Evolutionary conservation across 2,113 vertebrate genomes (phyloP).

Genomic region (Pollimyrus isidori): DNA sequence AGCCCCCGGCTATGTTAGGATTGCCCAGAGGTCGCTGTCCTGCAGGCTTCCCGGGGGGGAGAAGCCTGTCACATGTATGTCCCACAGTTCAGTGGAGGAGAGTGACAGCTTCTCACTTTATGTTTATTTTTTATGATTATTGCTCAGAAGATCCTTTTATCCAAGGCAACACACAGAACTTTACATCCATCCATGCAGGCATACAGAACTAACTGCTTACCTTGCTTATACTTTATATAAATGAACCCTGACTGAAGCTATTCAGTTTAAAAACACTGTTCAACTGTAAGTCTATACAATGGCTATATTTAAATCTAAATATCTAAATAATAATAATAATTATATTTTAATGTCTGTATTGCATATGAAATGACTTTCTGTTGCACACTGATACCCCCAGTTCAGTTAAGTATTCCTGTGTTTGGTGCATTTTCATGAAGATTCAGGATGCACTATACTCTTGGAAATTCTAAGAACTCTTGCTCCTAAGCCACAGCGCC

Average conservation of each 20-base stretch:
- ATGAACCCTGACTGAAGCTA: not conserved
- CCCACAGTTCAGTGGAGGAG: not conserved
- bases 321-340: not conserved
- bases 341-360: not conserved
- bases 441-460: not conserved
- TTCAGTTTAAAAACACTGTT: not conserved
- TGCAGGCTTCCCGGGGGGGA: not conserved
- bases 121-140: not conserved
- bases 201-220: not conserved
- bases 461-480: not conserved
- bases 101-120: not conserved
- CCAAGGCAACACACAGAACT: not conserved
- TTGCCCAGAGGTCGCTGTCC: not conserved
- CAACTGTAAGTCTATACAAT: not conserved
- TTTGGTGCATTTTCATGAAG: not conserved
- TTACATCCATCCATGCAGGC: not conserved
- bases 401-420: not conserved
- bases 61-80: no score
- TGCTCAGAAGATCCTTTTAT: not conserved
- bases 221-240: not conserved
- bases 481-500: not conserved
- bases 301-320: not conserved
- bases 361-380: not conserved
- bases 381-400: not conserved
- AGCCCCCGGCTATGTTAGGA: not conserved